Evolutionary conservation across 2,888 invertebrate genomes (phyloP).

Genomic region (Tricholauxania praeusta): DNA sequence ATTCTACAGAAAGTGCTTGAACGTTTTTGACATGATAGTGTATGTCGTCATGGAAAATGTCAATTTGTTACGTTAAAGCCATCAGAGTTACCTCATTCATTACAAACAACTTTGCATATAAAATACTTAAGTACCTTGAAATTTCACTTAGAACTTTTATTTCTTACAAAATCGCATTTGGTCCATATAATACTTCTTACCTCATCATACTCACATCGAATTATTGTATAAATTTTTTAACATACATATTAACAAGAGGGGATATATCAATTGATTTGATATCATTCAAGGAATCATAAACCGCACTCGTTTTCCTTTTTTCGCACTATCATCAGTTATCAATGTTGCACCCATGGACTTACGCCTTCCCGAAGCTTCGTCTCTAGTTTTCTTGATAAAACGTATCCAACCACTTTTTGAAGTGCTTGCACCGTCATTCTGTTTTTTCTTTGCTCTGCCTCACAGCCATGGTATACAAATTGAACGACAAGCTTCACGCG

Average conservation of each 20-base stretch:
- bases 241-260: neutral
- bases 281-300: constrained; percentile 13
- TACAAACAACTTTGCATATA: too few relatives aligned
- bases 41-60: too few relatives aligned
- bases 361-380: neutral
- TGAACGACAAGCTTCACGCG: constrained; percentile 61
- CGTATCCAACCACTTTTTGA: constrained; percentile 14
- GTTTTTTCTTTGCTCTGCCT: constrained; percentile 31
- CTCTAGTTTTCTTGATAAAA: neutral
- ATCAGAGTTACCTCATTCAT: too few relatives aligned
- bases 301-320: constrained; percentile 16
- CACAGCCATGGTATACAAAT: constrained; percentile 67
- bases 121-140: too few relatives aligned
- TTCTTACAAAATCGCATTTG: too few relatives aligned
- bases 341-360: neutral
- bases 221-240: too few relatives aligned
- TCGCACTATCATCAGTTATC: neutral
- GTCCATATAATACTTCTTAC: too few relatives aligned
- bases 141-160: too few relatives aligned
- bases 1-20: too few relatives aligned
- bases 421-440: neutral
- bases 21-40: too few relatives aligned
- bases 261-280: neutral
- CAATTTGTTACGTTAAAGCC: too few relatives aligned
- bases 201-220: too few relatives aligned